Evolutionary conservation across 2,888 invertebrate genomes (phyloP).

Genomic region (Drosophila macrothrix): DNA sequence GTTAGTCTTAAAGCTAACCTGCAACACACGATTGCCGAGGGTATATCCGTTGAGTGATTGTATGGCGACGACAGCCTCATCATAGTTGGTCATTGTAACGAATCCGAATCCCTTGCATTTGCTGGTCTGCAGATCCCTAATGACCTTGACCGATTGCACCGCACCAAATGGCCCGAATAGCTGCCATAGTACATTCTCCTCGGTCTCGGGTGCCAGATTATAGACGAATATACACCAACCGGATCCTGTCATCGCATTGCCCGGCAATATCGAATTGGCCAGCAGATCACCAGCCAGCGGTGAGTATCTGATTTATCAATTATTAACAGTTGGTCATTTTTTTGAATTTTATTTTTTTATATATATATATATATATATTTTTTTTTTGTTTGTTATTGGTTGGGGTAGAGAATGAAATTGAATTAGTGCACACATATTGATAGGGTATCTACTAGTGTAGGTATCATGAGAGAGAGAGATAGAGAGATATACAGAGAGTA

Average conservation of each 20-base stretch:
- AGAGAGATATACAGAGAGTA: conserved; percentile 4
- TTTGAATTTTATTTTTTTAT: background rate
- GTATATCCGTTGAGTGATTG: conserved; percentile 98
- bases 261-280: conserved; percentile 91
- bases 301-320: conserved; percentile 86
- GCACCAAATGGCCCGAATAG: conserved; percentile 98
- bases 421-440: conserved; percentile 23
- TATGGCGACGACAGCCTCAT: conserved; percentile 98
- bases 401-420: conserved; percentile 7
- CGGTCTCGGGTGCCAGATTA: conserved; percentile 97
- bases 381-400: background rate
- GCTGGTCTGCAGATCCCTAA: conserved; percentile 97
- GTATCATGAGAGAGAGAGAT: conserved; percentile 8
- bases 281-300: conserved; percentile 94
- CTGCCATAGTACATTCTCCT: conserved; percentile 98
- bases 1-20: conserved; percentile 98
- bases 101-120: conserved; percentile 99
- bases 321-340: conserved; percentile 3
- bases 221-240: conserved; percentile 95
- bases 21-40: conserved; percentile 96
- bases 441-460: background rate
- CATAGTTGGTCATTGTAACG: conserved; percentile 99
- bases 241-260: conserved; percentile 93
- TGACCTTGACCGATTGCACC: conserved; percentile 98
- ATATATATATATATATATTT: background rate